phyloP scores from a whole-genome alignment of 2,797 vertebrate species.

The Fratercula arctica region DNA sequence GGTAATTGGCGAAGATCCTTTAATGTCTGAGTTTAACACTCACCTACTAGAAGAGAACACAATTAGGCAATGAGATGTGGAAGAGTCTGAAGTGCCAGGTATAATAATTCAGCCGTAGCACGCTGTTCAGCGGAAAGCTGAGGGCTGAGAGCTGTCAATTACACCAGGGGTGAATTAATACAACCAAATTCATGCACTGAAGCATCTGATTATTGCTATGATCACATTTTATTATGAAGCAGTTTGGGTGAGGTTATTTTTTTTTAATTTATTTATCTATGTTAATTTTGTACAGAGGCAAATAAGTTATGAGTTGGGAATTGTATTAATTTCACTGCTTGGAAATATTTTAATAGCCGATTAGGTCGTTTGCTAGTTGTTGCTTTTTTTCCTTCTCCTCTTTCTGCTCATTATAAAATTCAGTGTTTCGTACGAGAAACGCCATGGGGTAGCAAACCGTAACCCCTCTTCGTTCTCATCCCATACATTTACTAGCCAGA shows the following conservation, averaged over 20 bases:
- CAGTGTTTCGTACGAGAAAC: not conserved
- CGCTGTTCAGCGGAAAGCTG: slow-evolving; percentile 54
- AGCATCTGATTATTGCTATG: slow-evolving; percentile 62
- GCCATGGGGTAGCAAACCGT: not conserved
- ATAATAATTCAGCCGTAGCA: slow-evolving; percentile 65
- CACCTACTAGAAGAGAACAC: slow-evolving; percentile 63
- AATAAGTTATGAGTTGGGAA: slow-evolving; percentile 75
- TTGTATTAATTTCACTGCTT: slow-evolving; percentile 74
- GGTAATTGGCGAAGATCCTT: slow-evolving; percentile 70
- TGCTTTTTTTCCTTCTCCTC: not conserved
- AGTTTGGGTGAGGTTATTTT: slow-evolving; percentile 70
- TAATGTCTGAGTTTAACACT: slow-evolving; percentile 73
- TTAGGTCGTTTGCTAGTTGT: slow-evolving; percentile 27
- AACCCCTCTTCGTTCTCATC: not conserved
- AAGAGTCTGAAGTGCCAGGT: slow-evolving; percentile 63
- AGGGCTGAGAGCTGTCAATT: slow-evolving; percentile 72
- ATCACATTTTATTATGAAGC: slow-evolving; percentile 75
- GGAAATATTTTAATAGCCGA: slow-evolving; percentile 64
- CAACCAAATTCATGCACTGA: slow-evolving; percentile 66
- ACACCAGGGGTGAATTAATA: slow-evolving; percentile 73
- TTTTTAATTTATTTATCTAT: slow-evolving; percentile 78
- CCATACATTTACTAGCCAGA: not conserved
- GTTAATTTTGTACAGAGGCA: slow-evolving; percentile 75
- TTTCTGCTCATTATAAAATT: slow-evolving; percentile 43
- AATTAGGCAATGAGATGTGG: slow-evolving; percentile 66